Percentiles rank a stretch among this genome's conserved stretches.
Conservation (phyloP, 2,888 invertebrate genomes). For the Lepidochitona cinerea region DNA sequence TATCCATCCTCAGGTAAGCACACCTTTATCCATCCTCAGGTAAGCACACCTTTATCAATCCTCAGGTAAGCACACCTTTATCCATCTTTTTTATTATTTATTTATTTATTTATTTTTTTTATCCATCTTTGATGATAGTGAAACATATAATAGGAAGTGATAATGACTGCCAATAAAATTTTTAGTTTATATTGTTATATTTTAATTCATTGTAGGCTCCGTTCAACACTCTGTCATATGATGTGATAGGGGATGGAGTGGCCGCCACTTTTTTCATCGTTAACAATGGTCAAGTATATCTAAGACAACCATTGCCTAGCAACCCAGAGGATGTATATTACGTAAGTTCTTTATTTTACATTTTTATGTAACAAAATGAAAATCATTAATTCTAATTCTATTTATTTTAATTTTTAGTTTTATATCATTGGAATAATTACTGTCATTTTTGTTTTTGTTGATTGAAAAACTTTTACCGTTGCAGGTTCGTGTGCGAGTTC, state of each 20-base stretch:
- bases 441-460: not conserved
- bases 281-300: constrained; percentile 16
- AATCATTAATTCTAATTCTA: not conserved
- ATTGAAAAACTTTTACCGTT: not conserved
- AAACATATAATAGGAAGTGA: too few relatives aligned
- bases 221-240: constrained; percentile 52
- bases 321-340: not conserved
- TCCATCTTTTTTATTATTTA: too few relatives aligned
- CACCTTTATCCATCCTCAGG: too few relatives aligned
- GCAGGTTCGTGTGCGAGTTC: constrained; percentile 12
- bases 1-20: too few relatives aligned
- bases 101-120: too few relatives aligned
- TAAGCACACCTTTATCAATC: too few relatives aligned
- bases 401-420: not conserved
- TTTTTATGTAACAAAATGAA: too few relatives aligned
- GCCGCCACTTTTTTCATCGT: constrained; percentile 57
- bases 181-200: too few relatives aligned
- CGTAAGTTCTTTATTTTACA: constrained; percentile 11
- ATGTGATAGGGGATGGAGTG: constrained; percentile 59
- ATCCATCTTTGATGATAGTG: too few relatives aligned
- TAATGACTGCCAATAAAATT: too few relatives aligned
- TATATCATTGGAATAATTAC: too few relatives aligned
- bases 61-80: too few relatives aligned
- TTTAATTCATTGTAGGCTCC: constrained; percentile 32
- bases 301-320: constrained; percentile 7